Percentiles rank a stretch among this genome's conserved stretches.
Evolutionary conservation across 2,888 invertebrate species (phyloP).

Genomic region (Apodemia hepburni): DNA sequence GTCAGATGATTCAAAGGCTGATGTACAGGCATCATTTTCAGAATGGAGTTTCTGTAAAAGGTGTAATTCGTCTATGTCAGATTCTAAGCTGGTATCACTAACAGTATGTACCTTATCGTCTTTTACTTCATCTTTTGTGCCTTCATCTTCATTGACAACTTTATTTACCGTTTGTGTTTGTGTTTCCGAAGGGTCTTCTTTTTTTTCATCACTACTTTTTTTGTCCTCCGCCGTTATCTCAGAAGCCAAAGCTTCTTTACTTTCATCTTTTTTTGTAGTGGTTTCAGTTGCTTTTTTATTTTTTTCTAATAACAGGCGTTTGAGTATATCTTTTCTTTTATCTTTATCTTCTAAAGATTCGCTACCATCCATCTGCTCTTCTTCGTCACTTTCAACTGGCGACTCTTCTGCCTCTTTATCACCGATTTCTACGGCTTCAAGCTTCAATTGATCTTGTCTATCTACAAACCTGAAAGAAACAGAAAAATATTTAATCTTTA

Average conservation of each 20-base stretch:
- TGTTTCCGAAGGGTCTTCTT: constrained; percentile 30
- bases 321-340: constrained; percentile 57
- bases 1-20: constrained; percentile 51
- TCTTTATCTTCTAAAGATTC: constrained; percentile 48
- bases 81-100: constrained; percentile 38
- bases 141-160: constrained; percentile 9
- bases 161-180: constrained; percentile 25
- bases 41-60: constrained; percentile 60
- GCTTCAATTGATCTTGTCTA: constrained; percentile 58
- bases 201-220: constrained; percentile 6
- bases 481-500: neutral
- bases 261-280: constrained; percentile 16
- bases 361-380: constrained; percentile 55
- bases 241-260: constrained; percentile 5
- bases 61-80: constrained; percentile 62
- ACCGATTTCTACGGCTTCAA: constrained; percentile 63
- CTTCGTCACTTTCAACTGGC: constrained; percentile 64
- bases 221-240: constrained; percentile 17
- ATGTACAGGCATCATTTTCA: constrained; percentile 46
- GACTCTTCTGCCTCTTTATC: constrained; percentile 72
- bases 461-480: constrained; percentile 56
- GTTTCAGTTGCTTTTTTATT: constrained; percentile 35
- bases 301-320: constrained; percentile 54
- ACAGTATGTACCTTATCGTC: constrained; percentile 23
- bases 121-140: constrained; percentile 20